phyloP scores from a whole-genome alignment of 2,888 invertebrate species.

The Marronus borbonicus region DNA sequence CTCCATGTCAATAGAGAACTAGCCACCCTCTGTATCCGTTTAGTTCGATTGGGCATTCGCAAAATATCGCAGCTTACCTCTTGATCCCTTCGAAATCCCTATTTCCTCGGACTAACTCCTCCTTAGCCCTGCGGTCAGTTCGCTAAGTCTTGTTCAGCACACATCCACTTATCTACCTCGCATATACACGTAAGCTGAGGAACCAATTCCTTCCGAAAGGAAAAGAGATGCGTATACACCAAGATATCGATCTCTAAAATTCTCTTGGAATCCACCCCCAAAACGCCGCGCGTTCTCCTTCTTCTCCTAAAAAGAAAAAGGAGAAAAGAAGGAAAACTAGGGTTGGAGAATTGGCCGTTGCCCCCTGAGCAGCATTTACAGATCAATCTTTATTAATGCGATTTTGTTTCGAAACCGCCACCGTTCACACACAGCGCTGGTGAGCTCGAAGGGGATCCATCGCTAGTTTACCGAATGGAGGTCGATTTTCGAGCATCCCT shows the following conservation, averaged over 20 bases:
- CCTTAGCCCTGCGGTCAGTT: background rate
- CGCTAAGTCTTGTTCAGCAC: no score
- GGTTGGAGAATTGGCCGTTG: background rate
- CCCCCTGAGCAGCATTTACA: background rate
- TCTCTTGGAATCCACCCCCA: background rate
- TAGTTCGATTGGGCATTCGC: background rate
- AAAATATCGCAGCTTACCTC: slow-evolving; percentile 1
- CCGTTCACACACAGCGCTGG: no score
- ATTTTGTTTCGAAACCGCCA: slow-evolving; percentile 16
- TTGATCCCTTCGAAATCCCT: background rate
- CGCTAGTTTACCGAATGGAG: no score
- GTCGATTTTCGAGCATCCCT: no score
- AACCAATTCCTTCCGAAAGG: background rate
- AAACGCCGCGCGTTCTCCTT: background rate
- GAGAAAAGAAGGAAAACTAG: no score
- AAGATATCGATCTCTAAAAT: background rate
- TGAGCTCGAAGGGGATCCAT: no score
- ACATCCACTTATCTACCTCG: no score
- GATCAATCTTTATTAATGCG: slow-evolving; percentile 35
- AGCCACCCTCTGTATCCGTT: background rate
- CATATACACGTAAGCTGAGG: no score
- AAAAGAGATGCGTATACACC: background rate
- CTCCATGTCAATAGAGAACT: background rate
- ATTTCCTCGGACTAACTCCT: slow-evolving; percentile 1
- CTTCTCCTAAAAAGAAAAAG: no score